phyloP scores from a whole-genome alignment of 2,888 invertebrate genomes.

The Scaptomyza reducta region DNA sequence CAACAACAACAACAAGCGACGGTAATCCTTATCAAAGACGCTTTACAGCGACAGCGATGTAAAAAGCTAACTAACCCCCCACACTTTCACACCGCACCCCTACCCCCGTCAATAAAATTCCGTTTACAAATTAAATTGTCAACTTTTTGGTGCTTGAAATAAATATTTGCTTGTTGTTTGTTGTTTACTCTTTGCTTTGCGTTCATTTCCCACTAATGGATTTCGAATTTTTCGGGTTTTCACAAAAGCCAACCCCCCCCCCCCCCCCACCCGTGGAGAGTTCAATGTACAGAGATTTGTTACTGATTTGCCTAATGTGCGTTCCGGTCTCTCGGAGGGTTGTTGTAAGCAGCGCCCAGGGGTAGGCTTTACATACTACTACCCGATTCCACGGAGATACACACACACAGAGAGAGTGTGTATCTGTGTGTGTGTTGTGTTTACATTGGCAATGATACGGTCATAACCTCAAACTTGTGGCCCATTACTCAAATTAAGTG shows the following conservation, averaged over 20 bases:
- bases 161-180: constrained; percentile 15
- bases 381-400: constrained; percentile 22
- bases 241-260: constrained; percentile 11
- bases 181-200: constrained; percentile 56
- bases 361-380: constrained; percentile 61
- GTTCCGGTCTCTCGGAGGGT: constrained; percentile 26
- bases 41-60: constrained; percentile 35
- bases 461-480: constrained; percentile 66
- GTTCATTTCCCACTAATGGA: constrained; percentile 70
- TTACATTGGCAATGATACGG: constrained; percentile 78
- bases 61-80: constrained; percentile 12
- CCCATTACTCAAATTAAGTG: constrained; percentile 82
- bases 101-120: constrained; percentile 72
- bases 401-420: neutral
- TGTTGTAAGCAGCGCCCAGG: constrained; percentile 57
- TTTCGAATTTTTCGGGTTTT: constrained; percentile 58
- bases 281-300: constrained; percentile 23
- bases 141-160: constrained; percentile 51
- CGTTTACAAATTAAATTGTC: constrained; percentile 78
- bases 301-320: constrained; percentile 63
- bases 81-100: no score
- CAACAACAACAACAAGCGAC: constrained; percentile 53
- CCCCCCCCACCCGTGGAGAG: constrained; percentile 1
- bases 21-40: constrained; percentile 72
- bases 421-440: constrained; percentile 35